Evolutionary conservation across 2,113 vertebrate species (phyloP), one percentile per base, ranked within the genome.

Genomic region (Columba livia): DNA sequence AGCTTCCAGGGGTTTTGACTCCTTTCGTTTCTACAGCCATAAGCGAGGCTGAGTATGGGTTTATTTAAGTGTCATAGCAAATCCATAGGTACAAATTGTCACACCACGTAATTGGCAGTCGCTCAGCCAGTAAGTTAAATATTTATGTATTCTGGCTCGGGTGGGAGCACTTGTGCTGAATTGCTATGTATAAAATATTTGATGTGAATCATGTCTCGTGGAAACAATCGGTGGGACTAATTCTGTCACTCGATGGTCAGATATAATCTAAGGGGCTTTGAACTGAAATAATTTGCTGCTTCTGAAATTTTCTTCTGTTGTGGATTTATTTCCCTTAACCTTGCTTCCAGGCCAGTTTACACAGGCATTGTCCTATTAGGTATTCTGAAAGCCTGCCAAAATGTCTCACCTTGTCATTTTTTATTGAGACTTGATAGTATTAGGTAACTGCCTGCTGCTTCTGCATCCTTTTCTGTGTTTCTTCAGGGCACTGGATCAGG

Each of bases 391-490:
- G 40, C 82, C 67, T 95, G 85, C 92, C 90, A 90, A 53, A 93
- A 82, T 61, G 40, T 82, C 74, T 94, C 81, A 72, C 85, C 88
- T 89, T 85, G 90, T 93, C 82, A 64, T 73, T 85, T 94, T 77
- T 79, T 88, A 93, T 77, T 88, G 92, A 74, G 82, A 88, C 65
- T 88, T 79, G 75, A 62, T 93, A 74, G 47, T 65, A 69, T 91
- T 89, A 91, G 81, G 72, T 91, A 91, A 77, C 85, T 42, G 79
- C 89, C 89, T 91, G 77, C 77, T 94, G 77, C 42, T 94, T 74
- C 80, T 89, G 71, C 91, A 83, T 82, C 66, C n/a, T 89, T 72
- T 90, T 60, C 70, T 15, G 1, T 69, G 78, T 75, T 96, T 61
- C 74, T 72, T 54, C 70, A 47, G 2, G 29, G 67, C 50, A 10